These are phyloP conservation scores for Tympanoctomys barrerae DNA, from an alignment of 2,797 vertebrate species.

Conservation along the genomic window DNA sequence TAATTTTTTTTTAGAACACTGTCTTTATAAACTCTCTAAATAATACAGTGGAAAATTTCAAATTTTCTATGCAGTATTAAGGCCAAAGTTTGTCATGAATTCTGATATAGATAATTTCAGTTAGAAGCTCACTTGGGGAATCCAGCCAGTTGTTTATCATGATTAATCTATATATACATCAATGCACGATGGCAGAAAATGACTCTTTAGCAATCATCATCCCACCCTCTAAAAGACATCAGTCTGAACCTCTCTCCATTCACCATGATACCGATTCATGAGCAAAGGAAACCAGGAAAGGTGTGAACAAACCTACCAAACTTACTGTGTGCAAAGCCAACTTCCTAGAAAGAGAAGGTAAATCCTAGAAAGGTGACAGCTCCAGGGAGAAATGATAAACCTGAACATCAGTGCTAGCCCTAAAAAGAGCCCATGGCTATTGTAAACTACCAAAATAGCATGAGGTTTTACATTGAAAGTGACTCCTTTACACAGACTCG, in stretches of 20 bases:
- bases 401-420: neutral
- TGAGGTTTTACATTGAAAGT: neutral
- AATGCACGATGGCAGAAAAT: neutral
- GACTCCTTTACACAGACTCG: neutral
- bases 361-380: neutral
- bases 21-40: neutral
- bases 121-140: neutral
- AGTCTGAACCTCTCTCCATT: neutral
- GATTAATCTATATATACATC: neutral
- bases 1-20: neutral
- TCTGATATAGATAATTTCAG: neutral
- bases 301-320: neutral
- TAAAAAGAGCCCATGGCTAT: neutral
- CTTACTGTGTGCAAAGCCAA: neutral
- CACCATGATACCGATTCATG: neutral
- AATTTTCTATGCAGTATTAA: neutral
- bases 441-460: neutral
- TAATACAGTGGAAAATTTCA: neutral
- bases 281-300: neutral
- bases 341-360: neutral
- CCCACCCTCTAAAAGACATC: neutral
- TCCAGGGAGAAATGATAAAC: neutral
- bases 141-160: neutral
- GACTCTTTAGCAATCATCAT: neutral
- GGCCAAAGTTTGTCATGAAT: neutral